A percentile compares a stretch with the other conserved stretches of the same genome.
phyloP scores from a whole-genome alignment of 2,888 invertebrate species.

The Hypomecis atomaria region DNA sequence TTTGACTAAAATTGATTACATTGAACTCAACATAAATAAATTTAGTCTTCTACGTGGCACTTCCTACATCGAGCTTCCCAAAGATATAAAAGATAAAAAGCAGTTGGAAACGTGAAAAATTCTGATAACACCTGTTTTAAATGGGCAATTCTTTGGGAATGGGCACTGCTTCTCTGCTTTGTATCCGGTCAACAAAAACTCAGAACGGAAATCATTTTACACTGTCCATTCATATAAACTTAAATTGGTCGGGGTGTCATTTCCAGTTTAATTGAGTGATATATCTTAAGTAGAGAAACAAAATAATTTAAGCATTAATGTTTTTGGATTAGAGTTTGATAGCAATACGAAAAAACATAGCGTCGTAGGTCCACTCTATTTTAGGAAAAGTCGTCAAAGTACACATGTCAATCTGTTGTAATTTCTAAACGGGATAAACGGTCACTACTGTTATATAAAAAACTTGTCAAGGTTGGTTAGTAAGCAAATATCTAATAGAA shows the following conservation, averaged over 20 bases:
- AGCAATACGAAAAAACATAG: background rate
- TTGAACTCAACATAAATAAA: no score
- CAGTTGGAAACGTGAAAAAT: conserved; percentile 20
- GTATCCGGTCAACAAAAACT: no score
- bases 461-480: conserved; percentile 22
- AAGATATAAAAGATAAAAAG: conserved; percentile 17
- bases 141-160: conserved; percentile 22
- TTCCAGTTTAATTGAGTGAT: conserved; percentile 21
- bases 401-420: conserved; percentile 1
- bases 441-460: conserved; percentile 17
- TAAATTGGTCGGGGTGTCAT: conserved; percentile 12
- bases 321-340: conserved; percentile 7
- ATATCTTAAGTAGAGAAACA: conserved; percentile 16
- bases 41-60: no score
- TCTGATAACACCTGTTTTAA: conserved; percentile 30
- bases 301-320: conserved; percentile 21
- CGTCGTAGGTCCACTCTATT: conserved; percentile 6
- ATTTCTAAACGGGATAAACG: conserved; percentile 1
- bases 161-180: no score
- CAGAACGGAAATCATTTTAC: no score
- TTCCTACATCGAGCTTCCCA: no score
- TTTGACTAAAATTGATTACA: no score
- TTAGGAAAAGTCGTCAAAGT: conserved; percentile 8
- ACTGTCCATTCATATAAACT: conserved; percentile 13
- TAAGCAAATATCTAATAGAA: conserved; percentile 17